These are phyloP conservation scores for Salmo trutta DNA, from an alignment of 2,797 vertebrate species.

Conservation along the genomic window DNA sequence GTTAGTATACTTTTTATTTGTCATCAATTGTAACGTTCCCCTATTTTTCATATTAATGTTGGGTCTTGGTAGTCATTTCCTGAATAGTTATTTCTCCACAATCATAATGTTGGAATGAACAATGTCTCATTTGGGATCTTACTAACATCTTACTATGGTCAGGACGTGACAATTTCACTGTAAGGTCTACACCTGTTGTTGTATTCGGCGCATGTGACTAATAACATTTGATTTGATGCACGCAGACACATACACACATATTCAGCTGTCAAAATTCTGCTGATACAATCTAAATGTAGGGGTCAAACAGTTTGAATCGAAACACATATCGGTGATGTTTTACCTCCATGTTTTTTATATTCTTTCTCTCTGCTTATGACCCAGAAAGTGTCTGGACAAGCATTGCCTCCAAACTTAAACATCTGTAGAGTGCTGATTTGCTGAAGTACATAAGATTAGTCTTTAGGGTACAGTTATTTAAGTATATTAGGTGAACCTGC, in stretches of 20 bases:
- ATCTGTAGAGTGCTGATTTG: conserved; percentile 65
- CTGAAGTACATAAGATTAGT: conserved; percentile 64
- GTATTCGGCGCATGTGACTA: too few relatives aligned
- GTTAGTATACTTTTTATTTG: neutral
- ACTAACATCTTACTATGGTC: conserved; percentile 5
- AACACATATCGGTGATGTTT: conserved; percentile 43
- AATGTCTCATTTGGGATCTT: conserved; percentile 77
- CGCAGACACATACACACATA: conserved; percentile 5
- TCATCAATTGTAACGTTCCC: conserved; percentile 42
- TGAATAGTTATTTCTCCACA: conserved; percentile 54
- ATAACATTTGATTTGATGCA: neutral
- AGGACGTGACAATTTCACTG: too few relatives aligned
- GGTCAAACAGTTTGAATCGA: conserved; percentile 62
- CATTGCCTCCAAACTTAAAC: conserved; percentile 47
- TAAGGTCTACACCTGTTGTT: too few relatives aligned
- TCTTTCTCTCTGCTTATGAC: neutral
- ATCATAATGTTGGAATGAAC: conserved; percentile 66
- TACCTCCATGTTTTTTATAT: conserved; percentile 34
- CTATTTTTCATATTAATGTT: conserved; percentile 43
- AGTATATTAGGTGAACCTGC: conserved; percentile 57
- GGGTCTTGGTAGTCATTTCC: conserved; percentile 57
- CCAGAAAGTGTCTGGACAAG: conserved; percentile 35
- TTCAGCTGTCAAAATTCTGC: conserved; percentile 48
- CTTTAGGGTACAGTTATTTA: conserved; percentile 43
- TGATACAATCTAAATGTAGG: conserved; percentile 51